phyloP scores from a whole-genome alignment of 2,797 vertebrate species.

The Catharus ustulatus region DNA sequence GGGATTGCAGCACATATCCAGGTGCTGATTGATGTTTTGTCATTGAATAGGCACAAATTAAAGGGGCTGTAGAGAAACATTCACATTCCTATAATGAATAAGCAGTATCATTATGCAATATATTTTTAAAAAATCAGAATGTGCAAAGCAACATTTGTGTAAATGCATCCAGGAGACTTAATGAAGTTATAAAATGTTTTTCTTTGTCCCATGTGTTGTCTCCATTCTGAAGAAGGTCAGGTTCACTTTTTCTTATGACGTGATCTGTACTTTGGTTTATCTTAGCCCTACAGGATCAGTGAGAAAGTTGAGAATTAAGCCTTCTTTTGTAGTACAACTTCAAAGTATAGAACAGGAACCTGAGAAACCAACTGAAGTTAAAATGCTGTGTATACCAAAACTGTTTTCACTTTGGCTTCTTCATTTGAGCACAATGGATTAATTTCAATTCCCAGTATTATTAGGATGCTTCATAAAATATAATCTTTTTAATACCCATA shows the following conservation, averaged over 20 bases:
- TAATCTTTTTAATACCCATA: neutral
- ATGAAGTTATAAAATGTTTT: neutral
- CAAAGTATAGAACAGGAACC: neutral
- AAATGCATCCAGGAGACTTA: neutral
- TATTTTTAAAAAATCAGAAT: neutral
- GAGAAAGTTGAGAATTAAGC: neutral
- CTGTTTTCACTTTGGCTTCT: neutral
- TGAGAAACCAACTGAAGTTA: neutral
- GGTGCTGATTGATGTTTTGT: neutral
- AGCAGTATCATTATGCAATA: no score
- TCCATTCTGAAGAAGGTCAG: neutral
- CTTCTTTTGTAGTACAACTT: neutral
- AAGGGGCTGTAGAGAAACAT: neutral
- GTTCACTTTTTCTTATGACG: neutral
- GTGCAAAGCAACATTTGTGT: neutral
- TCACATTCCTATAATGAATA: no score
- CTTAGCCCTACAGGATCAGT: neutral
- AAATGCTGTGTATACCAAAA: neutral
- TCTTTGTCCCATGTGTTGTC: neutral
- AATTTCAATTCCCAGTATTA: neutral
- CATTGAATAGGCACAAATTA: neutral
- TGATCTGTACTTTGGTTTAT: neutral
- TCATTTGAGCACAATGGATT: neutral
- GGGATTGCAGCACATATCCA: neutral
- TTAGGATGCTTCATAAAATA: neutral